Conservation (phyloP, 2,113 vertebrate genomes). For the Tetraodon nigroviridis region DNA sequence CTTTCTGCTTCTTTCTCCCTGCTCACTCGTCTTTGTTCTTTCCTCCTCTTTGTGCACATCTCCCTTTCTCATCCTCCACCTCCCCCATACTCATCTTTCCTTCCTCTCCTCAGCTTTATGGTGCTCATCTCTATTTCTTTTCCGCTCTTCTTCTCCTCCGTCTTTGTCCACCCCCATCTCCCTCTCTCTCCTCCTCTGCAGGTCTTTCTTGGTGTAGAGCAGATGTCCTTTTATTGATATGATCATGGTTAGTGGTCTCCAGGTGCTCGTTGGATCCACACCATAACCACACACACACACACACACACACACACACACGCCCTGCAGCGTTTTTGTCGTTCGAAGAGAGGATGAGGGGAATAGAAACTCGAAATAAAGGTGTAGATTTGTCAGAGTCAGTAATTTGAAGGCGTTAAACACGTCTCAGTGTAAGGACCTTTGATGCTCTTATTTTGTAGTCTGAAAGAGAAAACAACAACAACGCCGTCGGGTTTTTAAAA, state of each 20-base stretch:
- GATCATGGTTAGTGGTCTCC: constrained; percentile 67
- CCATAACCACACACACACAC: constrained; percentile 21
- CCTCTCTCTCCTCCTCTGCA: neutral
- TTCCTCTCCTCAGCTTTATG: constrained; percentile 16
- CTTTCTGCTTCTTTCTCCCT: neutral
- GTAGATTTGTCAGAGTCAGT: neutral
- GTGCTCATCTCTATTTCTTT: constrained; percentile 14
- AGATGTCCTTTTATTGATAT: constrained; percentile 67
- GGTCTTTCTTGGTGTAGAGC: constrained; percentile 29
- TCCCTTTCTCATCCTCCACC: neutral
- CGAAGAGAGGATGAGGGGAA: constrained; percentile 15
- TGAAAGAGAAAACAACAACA: too few relatives aligned
- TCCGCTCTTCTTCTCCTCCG: constrained; percentile 6
- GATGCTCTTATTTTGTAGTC: too few relatives aligned
- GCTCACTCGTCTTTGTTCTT: neutral
- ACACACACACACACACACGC: constrained; percentile 15
- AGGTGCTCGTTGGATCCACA: constrained; percentile 54
- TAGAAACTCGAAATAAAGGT: constrained; percentile 2
- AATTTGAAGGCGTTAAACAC: too few relatives aligned
- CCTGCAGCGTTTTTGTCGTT: constrained; percentile 24
- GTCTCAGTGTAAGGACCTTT: too few relatives aligned
- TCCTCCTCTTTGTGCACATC: constrained; percentile 9
- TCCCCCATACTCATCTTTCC: neutral
- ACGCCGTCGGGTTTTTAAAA: too few relatives aligned
- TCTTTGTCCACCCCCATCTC: neutral